These are phyloP conservation scores for Ceuthmochares aereus DNA, from an alignment of 2,113 vertebrate genomes.

Conservation along the genomic window DNA sequence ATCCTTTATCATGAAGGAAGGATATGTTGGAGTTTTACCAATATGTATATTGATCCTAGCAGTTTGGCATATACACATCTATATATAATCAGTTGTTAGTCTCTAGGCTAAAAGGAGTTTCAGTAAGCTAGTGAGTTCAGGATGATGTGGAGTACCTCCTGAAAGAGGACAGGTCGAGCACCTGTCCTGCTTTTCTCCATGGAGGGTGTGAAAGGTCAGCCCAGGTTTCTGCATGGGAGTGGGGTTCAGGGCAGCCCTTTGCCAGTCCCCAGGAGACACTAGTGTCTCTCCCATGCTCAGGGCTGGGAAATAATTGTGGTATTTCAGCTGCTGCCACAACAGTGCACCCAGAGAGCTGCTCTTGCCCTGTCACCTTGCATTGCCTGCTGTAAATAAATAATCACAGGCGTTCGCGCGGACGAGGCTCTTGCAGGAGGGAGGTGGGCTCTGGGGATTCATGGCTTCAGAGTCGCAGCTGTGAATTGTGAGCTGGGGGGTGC, in stretches of 20 bases:
- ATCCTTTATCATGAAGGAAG: neutral
- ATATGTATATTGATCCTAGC: neutral
- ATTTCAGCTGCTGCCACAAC: neutral
- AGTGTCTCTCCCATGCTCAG: neutral
- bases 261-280: accelerated
- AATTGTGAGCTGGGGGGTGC: constrained; percentile 40
- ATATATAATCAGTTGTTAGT: neutral
- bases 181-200: neutral
- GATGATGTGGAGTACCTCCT: neutral
- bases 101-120: neutral
- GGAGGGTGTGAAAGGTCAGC: neutral
- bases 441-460: constrained; percentile 72
- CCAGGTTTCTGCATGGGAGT: neutral
- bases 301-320: neutral
- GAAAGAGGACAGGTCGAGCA: neutral
- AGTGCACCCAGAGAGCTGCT: neutral
- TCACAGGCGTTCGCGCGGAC: neutral
- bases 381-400: neutral
- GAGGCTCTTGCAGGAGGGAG: constrained; percentile 69
- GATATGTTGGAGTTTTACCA: neutral
- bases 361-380: constrained; percentile 25
- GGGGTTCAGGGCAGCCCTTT: neutral
- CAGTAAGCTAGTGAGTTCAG: neutral
- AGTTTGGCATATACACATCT: accelerated
- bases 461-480: constrained; percentile 71